phyloP scores from a whole-genome alignment of 2,888 invertebrate genomes.

The Agriopis marginaria region DNA sequence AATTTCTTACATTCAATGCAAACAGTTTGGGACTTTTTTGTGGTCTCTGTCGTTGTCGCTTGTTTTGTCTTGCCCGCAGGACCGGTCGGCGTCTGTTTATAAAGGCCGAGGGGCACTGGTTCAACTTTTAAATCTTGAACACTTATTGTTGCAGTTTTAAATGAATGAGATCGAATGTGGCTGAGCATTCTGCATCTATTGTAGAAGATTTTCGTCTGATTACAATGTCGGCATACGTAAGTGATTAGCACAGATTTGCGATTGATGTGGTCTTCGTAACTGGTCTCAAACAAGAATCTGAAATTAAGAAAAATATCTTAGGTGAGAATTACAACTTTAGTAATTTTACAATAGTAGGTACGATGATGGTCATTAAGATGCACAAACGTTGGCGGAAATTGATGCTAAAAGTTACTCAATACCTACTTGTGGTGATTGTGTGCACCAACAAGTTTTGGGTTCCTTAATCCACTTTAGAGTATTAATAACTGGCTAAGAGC shows the following conservation, averaged over 20 bases:
- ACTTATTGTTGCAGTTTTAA: conserved; percentile 80
- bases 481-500: too few relatives aligned
- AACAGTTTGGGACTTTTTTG: conserved; percentile 23
- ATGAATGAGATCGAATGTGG: conserved; percentile 81
- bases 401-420: too few relatives aligned
- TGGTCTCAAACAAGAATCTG: conserved; percentile 77
- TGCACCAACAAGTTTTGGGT: too few relatives aligned
- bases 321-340: too few relatives aligned
- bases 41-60: conserved; percentile 25
- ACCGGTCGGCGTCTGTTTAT: conserved; percentile 40
- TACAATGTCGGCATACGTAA: conserved; percentile 72
- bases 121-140: conserved; percentile 75
- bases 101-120: conserved; percentile 66
- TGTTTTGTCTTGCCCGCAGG: conserved; percentile 24
- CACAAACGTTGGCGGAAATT: not conserved
- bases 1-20: conserved; percentile 71
- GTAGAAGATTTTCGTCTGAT: conserved; percentile 66
- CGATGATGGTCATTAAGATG: too few relatives aligned
- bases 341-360: too few relatives aligned
- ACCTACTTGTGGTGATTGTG: too few relatives aligned
- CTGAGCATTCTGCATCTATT: conserved; percentile 79
- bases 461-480: too few relatives aligned
- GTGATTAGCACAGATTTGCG: conserved; percentile 78
- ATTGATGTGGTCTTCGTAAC: conserved; percentile 70
- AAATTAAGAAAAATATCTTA: conserved; percentile 35